Evolutionary conservation across 2,797 vertebrate genomes (phyloP).

Genomic region (Sparus aurata): DNA sequence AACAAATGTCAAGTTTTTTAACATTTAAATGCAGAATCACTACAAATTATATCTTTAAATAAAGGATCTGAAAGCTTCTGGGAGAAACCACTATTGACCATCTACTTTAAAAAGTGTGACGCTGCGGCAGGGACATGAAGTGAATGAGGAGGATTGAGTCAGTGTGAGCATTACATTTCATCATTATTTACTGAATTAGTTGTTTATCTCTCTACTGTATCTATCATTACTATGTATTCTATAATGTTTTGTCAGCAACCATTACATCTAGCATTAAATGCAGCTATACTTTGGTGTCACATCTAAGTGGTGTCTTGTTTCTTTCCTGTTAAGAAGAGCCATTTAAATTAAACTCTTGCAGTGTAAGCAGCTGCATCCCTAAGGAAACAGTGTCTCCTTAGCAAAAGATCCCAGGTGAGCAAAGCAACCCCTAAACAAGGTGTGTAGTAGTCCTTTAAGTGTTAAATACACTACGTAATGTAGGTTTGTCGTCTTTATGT

Average conservation of each 20-base stretch:
- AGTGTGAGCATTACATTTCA: not conserved
- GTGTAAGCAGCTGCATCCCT: conserved; percentile 23
- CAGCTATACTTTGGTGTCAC: not conserved
- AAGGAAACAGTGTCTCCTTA: conserved; percentile 35
- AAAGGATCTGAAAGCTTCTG: not conserved
- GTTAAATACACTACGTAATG: not conserved
- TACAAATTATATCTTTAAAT: no score
- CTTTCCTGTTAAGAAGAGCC: conserved; percentile 27
- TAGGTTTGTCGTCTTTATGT: not conserved
- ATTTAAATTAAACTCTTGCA: conserved; percentile 7
- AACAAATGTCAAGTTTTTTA: no score
- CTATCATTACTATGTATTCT: no score
- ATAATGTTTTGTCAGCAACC: no score
- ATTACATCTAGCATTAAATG: no score
- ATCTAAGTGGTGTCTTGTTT: conserved; percentile 19
- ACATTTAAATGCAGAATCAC: no score
- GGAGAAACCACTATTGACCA: not conserved
- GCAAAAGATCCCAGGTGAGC: conserved; percentile 46
- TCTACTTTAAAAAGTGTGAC: not conserved
- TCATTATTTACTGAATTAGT: no score
- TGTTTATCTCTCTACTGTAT: no score
- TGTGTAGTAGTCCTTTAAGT: not conserved
- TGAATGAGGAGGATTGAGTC: conserved; percentile 3
- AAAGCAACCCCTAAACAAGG: not conserved
- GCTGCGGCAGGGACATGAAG: not conserved